Conservation (phyloP, 2,113 vertebrate species). For the Hydrolagus affinis region DNA sequence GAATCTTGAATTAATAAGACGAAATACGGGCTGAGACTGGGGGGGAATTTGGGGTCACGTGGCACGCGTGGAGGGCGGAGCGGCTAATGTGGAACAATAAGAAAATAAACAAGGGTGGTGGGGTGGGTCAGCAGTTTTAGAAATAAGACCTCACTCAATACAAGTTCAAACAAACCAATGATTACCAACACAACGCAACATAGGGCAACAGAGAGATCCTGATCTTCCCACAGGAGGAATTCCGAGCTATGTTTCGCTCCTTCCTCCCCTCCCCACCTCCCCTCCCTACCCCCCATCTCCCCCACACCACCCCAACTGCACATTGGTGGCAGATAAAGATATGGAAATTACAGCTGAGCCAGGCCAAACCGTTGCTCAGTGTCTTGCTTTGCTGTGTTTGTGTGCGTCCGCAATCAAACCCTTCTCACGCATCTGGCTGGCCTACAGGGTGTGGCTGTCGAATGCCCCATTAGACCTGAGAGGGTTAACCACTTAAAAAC, state of each 20-base stretch:
- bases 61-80: background rate
- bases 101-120: constrained; percentile 21
- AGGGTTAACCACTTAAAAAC: constrained; percentile 16
- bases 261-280: too few relatives aligned
- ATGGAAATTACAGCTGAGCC: too few relatives aligned
- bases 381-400: background rate
- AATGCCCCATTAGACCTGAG: constrained; percentile 5
- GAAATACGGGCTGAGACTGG: too few relatives aligned
- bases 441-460: constrained; percentile 8
- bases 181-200: background rate
- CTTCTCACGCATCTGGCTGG: background rate
- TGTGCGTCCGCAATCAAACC: background rate
- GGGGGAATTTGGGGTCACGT: too few relatives aligned
- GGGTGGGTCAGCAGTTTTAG: background rate
- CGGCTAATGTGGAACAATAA: background rate
- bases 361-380: too few relatives aligned
- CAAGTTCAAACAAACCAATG: constrained; percentile 26
- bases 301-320: too few relatives aligned
- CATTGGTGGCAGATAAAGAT: too few relatives aligned
- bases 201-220: too few relatives aligned
- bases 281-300: too few relatives aligned
- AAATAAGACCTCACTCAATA: background rate
- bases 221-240: too few relatives aligned
- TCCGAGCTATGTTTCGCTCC: too few relatives aligned
- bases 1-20: too few relatives aligned